Base-by-base conservation (phyloP, 2,888 invertebrate genomes). In the Patella pellucida region DNA sequence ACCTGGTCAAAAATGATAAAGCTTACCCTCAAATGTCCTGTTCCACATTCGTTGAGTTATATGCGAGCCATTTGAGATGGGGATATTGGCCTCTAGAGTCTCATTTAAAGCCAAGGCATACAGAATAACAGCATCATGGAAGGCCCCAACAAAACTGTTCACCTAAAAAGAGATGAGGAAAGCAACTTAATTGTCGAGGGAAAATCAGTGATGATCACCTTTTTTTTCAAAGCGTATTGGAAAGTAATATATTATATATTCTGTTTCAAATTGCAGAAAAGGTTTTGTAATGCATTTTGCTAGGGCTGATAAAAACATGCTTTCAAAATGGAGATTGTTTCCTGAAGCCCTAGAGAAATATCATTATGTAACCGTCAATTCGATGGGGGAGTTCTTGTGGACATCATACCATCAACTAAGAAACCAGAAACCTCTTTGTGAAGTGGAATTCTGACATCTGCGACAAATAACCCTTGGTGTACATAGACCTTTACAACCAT, bases 51-150 rank as follows among this genome's bases (percentile, higher is more conserved):
- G 93, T 70, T 93, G 92, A 4, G 96, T 95, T 79, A 97, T 94
- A 73, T 95, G 94, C 16, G 94, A 94, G 1, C 98, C 98, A 89
- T 96, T 95, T 54, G 95, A 87, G 14, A 92, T 90, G 68, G 90
- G 89, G 50, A 86, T 78, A 85, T 88, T 92, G 11, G 89, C 91
- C 31, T 84, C 89, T 67, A 98, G 92, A 51, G 96, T 96, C 83
- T 97, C 95, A 89, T 97, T 97, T 11, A 99, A 92, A 0, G 97
- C 97, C 76, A 96, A 93, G 0, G 97, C 96, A 91, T 98, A 99
- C 56, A 99, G 93, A 0, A 98, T 93, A 14, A 99, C 96, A 0
- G 98, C 98, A 87, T 99, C 98, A 91, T 98, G 97, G 91, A 98
- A 97, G 1, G 98, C 97, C 0, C 96, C 96, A 72, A 97, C 97